Percentiles rank a stretch among this genome's conserved stretches.
Conservation (phyloP, 2,113 vertebrate genomes). For the Chunga burmeisteri region DNA sequence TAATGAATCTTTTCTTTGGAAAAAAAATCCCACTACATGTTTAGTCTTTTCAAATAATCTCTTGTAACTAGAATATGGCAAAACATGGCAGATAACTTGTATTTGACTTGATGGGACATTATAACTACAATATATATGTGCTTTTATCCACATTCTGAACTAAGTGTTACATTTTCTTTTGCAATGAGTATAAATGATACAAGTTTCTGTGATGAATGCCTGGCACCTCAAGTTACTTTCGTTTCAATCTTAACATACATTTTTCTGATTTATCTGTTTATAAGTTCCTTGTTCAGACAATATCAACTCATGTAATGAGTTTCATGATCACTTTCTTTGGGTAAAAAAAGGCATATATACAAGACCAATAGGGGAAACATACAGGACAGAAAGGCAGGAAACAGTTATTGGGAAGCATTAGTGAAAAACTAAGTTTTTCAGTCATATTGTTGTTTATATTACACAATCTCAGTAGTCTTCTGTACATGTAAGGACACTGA, state of each 20-base stretch:
- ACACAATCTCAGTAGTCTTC: neutral
- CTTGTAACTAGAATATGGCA: neutral
- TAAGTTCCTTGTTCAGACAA: neutral
- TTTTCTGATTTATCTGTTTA: neutral
- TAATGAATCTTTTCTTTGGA: neutral
- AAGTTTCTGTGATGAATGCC: neutral
- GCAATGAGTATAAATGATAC: conserved; percentile 25
- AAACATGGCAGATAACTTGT: conserved; percentile 10
- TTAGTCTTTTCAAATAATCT: neutral
- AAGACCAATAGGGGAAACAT: neutral
- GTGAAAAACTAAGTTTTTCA: neutral
- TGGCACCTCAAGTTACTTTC: neutral
- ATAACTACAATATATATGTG: conserved; percentile 25
- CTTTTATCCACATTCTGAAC: conserved; percentile 56
- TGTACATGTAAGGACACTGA: neutral
- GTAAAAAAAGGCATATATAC: neutral
- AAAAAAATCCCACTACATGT: neutral
- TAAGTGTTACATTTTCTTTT: conserved; percentile 35
- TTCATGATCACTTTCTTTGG: neutral
- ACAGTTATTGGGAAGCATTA: neutral
- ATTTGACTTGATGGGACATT: conserved; percentile 36
- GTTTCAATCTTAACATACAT: neutral
- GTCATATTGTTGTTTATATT: neutral
- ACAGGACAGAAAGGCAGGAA: neutral
- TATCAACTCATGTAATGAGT: neutral